Conservation (phyloP, 2,888 invertebrate genomes). For the Erpobdella octoculata region DNA sequence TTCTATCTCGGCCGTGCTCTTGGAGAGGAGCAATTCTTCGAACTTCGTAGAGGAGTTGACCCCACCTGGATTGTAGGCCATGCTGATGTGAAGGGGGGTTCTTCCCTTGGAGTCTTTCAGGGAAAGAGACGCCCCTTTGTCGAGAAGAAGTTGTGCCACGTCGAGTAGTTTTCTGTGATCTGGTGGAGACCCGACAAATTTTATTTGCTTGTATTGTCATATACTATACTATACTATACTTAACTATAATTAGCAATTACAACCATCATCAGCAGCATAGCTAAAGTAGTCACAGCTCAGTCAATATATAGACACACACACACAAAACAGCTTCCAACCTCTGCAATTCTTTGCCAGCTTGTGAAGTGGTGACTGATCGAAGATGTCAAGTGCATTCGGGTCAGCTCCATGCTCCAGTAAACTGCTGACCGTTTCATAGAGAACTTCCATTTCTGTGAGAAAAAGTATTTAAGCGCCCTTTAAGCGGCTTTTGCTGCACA, state of each 20-base stretch:
- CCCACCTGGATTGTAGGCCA: slow-evolving; percentile 50
- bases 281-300: neutral
- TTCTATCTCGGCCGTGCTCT: slow-evolving; percentile 7
- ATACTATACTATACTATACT: neutral
- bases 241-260: no score
- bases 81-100: slow-evolving; percentile 54
- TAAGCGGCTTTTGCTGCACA: no score
- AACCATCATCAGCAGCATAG: neutral
- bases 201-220: no score
- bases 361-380: slow-evolving; percentile 22
- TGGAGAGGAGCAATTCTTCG: slow-evolving; percentile 40
- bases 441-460: slow-evolving; percentile 1
- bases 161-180: slow-evolving; percentile 19
- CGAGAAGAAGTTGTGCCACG: slow-evolving; percentile 42
- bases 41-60: slow-evolving; percentile 53
- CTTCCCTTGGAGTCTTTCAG: slow-evolving; percentile 38
- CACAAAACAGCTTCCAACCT: neutral
- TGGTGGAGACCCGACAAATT: no score
- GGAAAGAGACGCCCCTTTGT: slow-evolving; percentile 46
- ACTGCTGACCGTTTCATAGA: slow-evolving; percentile 39
- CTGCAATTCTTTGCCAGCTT: slow-evolving; percentile 21
- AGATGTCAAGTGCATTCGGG: slow-evolving; percentile 42
- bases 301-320: no score
- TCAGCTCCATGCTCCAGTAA: slow-evolving; percentile 47
- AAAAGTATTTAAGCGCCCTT: no score